Percentiles rank a stretch among this genome's conserved stretches.
Evolutionary conservation across 30 jellyfish, hydroid and myxozoan genomes (phyloP).

Genomic region (Aurelia sp.): DNA sequence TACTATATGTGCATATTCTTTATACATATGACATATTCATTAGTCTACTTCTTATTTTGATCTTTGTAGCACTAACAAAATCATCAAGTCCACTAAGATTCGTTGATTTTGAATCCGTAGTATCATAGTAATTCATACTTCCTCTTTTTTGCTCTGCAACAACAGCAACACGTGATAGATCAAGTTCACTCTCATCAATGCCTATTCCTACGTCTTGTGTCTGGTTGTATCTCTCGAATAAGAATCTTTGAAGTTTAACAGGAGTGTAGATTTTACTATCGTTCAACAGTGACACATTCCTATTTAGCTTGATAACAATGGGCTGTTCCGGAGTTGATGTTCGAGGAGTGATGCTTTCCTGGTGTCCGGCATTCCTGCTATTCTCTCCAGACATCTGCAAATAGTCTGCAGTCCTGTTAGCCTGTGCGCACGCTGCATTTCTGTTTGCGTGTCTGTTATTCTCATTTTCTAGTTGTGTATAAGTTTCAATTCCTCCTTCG

Average conservation of each 20-base stretch:
- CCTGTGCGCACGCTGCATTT: conserved; percentile 9
- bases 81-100: conserved; percentile 22
- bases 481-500: conserved; percentile 67
- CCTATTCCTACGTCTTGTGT: conserved; percentile 43
- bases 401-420: conserved; percentile 25
- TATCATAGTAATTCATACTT: background rate
- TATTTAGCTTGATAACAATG: background rate
- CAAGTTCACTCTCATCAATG: conserved; percentile 17
- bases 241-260: conserved; percentile 17
- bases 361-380: background rate
- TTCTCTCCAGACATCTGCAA: conserved; percentile 19
- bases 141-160: conserved; percentile 54
- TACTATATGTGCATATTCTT: background rate
- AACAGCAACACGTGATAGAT: conserved; percentile 10
- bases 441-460: background rate
- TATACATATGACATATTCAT: conserved; percentile 50
- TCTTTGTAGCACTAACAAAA: conserved; percentile 46
- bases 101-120: background rate
- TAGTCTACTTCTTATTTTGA: conserved; percentile 33
- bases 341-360: background rate
- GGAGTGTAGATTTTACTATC: conserved; percentile 45
- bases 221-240: conserved; percentile 14
- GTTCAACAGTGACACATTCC: background rate
- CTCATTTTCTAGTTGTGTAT: conserved; percentile 34
- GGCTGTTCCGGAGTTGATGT: conserved; percentile 60